These are phyloP conservation scores for Agrypnus murinus DNA, from an alignment of 2,888 invertebrate species.

Conservation along the genomic window DNA sequence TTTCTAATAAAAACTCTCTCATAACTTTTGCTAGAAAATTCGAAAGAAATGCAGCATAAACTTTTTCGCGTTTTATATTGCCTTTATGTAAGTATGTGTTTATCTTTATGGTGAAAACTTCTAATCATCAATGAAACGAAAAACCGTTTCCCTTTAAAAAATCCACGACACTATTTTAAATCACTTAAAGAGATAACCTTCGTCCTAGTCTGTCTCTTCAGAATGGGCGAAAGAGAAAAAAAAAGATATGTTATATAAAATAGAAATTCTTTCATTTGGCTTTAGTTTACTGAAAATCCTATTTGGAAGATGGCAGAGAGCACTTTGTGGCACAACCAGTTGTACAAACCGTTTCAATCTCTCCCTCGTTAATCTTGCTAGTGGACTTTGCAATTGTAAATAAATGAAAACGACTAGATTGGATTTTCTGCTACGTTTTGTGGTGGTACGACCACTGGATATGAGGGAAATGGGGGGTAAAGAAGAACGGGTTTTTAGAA, in stretches of 20 bases:
- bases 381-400: conserved; percentile 48
- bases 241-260: conserved; percentile 10
- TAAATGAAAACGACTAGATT: conserved; percentile 46
- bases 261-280: conserved; percentile 27
- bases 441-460: conserved; percentile 21
- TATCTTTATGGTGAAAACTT: conserved; percentile 15
- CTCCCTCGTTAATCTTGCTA: conserved; percentile 50
- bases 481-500: conserved; percentile 8
- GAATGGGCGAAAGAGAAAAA: neutral
- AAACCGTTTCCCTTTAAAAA: conserved; percentile 9
- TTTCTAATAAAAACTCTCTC: conserved; percentile 48
- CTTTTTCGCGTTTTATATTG: conserved; percentile 37
- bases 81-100: conserved; percentile 21
- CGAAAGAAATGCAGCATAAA: conserved; percentile 45
- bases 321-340: conserved; percentile 39
- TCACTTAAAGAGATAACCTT: neutral
- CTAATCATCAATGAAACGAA: too few relatives aligned
- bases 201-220: too few relatives aligned
- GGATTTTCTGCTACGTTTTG: conserved; percentile 44
- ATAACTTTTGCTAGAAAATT: conserved; percentile 42
- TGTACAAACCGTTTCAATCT: conserved; percentile 47
- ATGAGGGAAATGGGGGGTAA: neutral
- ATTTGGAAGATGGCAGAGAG: conserved; percentile 38
- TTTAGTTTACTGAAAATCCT: conserved; percentile 40
- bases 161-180: conserved; percentile 1